Evolutionary conservation across 2,113 vertebrate genomes (phyloP).

Genomic region (Nycticebus coucang): DNA sequence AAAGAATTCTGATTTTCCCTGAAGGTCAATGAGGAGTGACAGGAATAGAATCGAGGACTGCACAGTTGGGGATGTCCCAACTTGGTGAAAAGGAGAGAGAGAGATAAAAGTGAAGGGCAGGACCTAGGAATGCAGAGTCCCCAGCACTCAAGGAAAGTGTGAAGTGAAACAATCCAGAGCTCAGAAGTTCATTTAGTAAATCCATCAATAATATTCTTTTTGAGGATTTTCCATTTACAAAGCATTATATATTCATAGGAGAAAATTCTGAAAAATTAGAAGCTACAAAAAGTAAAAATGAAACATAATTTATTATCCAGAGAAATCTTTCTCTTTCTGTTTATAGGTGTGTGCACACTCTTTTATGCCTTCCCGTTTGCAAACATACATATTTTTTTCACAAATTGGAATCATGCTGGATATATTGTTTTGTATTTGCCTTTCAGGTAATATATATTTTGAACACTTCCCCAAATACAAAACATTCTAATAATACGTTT

Average conservation of each 20-base stretch:
- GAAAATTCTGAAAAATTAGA: slow-evolving; percentile 5
- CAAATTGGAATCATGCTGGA: background rate
- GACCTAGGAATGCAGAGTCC: background rate
- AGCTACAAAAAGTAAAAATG: background rate
- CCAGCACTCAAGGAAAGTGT: background rate
- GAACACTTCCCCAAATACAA: background rate
- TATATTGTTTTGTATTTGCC: background rate
- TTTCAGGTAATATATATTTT: background rate
- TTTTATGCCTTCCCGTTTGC: background rate
- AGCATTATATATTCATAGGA: background rate
- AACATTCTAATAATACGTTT: background rate
- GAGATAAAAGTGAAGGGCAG: background rate
- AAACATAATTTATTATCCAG: background rate
- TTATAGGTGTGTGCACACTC: background rate
- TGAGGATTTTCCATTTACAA: background rate
- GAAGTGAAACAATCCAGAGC: background rate
- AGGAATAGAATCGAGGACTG: background rate
- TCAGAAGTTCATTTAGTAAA: background rate
- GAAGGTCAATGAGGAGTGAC: background rate
- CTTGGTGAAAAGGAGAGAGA: background rate
- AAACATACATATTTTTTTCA: background rate
- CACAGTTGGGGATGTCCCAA: background rate
- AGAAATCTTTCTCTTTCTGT: background rate
- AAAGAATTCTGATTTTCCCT: background rate
- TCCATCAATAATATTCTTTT: background rate